Base-by-base conservation (phyloP, 1,140 invertebrate genomes). In the Drosophila pallidifrons region DNA sequence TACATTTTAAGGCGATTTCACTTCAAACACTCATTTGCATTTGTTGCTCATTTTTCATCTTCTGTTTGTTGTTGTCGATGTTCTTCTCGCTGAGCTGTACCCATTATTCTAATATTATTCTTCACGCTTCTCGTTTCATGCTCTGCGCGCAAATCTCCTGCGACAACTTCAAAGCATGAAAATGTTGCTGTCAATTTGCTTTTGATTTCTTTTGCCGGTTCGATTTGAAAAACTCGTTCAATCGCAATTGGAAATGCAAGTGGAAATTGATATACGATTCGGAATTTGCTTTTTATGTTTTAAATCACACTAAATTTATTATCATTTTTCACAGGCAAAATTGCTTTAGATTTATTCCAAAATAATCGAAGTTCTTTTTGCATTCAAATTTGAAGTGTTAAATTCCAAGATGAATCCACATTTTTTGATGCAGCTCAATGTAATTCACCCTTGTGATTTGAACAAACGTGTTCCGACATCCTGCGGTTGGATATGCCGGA, bases 1-100 rank as follows among this genome's bases (percentile, higher is more conserved):
- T 86, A 81, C 78, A 77, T 86, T 86, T 83, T 83, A 81, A 83
- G 78, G 78, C 74, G 81, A 81, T 86, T 81, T 74, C 47, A 61
- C 72, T 69, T 77, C 58, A 60, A 85, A 85, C 74, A 60, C 73
- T 77, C 81, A 83, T 83, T 85, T 83, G 81, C 81, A 83, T 85
- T 82, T 78, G 71, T 60, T 52, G 45, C 52, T 65, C 51, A 35
- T 51, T 63, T 69, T 38, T 38, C 20, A 25, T 25, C 20, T 38
- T 8, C 8, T 30, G 15, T 45, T 47, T 61, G 25, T 20, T 47
- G 2, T 35, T 47, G 49, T 49, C 2, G 1, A 11, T 45, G 41
- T 46, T 13, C 5, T 35, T 46, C 5, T 54, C 45, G 13, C 20
- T 3, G 20, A 28, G 55, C 20, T 49, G 25, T 49, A 10, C 20